phyloP scores from a whole-genome alignment of 2,113 vertebrate genomes.

The Scopus umbretta region DNA sequence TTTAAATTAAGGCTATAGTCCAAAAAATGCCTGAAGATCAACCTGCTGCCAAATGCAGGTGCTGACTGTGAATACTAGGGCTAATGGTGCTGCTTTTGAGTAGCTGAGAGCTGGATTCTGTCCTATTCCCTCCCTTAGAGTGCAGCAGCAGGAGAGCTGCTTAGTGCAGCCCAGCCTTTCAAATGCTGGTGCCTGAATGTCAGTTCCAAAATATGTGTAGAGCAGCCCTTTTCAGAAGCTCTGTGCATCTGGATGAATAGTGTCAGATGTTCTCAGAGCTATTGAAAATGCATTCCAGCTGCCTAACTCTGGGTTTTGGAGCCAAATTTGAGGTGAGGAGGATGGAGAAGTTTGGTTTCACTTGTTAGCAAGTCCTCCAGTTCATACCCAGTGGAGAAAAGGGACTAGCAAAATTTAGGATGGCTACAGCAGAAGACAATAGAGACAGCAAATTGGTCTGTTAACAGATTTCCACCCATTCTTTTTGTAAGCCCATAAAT shows the following conservation, averaged over 20 bases:
- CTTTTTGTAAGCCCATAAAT: not conserved
- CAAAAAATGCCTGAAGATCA: not conserved
- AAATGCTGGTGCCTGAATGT: not conserved
- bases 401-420: not conserved
- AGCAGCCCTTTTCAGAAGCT: not conserved
- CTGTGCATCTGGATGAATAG: not conserved
- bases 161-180: not conserved
- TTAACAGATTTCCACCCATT: slow-evolving; percentile 11
- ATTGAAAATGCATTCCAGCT: not conserved
- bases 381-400: not conserved
- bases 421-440: not conserved
- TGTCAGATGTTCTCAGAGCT: not conserved
- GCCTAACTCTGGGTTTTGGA: not conserved
- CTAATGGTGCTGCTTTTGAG: not conserved
- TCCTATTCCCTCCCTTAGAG: not conserved
- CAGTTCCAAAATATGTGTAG: not conserved
- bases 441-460: not conserved
- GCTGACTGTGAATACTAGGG: not conserved
- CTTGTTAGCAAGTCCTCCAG: slow-evolving; percentile 11
- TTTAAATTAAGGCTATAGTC: not conserved
- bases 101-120: not conserved
- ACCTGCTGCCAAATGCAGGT: not conserved
- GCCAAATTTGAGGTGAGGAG: not conserved
- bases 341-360: not conserved
- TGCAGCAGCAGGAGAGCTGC: not conserved